A percentile compares a stretch with the other conserved stretches of the same genome.
Evolutionary conservation across 1,140 invertebrate genomes (phyloP).

Genomic region (Planococcus citri): DNA sequence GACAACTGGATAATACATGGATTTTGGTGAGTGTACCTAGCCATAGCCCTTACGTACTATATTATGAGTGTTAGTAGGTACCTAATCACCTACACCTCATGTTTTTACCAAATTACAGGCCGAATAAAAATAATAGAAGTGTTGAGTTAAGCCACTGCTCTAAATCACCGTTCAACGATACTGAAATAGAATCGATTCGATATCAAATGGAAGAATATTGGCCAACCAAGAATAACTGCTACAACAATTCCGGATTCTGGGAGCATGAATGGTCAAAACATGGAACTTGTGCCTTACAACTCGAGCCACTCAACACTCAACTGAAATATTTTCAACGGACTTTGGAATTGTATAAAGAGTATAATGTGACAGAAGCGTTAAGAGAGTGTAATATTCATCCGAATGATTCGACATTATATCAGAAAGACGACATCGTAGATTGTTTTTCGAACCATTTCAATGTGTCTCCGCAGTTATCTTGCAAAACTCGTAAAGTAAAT

Average conservation of each 20-base stretch:
- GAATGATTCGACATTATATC: not conserved
- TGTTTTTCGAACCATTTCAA: not conserved
- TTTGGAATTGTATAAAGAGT: too few species aligned
- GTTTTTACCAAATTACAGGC: constrained; percentile 37
- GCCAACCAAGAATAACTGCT: constrained; percentile 36
- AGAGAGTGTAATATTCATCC: not conserved
- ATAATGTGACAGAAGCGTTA: not conserved
- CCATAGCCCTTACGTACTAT: too few species aligned
- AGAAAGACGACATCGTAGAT: not conserved
- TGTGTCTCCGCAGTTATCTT: too few species aligned
- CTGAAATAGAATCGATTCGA: constrained; percentile 45
- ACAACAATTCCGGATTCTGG: constrained; percentile 47
- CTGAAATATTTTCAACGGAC: constrained; percentile 59
- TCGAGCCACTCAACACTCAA: constrained; percentile 49
- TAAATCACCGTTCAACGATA: constrained; percentile 48
- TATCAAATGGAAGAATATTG: constrained; percentile 49
- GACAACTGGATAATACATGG: too few species aligned
- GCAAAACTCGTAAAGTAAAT: too few species aligned
- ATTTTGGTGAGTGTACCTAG: too few species aligned
- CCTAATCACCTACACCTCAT: not conserved
- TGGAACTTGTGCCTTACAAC: constrained; percentile 57
- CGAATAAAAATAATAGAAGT: constrained; percentile 49
- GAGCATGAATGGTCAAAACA: constrained; percentile 74
- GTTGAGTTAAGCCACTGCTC: constrained; percentile 57
- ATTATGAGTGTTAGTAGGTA: not conserved